A percentile compares a stretch with the other conserved stretches of the same genome.
These are phyloP conservation scores for Gallinago jamesoni DNA, from an alignment of 2,113 vertebrate species.

Conservation along the genomic window DNA sequence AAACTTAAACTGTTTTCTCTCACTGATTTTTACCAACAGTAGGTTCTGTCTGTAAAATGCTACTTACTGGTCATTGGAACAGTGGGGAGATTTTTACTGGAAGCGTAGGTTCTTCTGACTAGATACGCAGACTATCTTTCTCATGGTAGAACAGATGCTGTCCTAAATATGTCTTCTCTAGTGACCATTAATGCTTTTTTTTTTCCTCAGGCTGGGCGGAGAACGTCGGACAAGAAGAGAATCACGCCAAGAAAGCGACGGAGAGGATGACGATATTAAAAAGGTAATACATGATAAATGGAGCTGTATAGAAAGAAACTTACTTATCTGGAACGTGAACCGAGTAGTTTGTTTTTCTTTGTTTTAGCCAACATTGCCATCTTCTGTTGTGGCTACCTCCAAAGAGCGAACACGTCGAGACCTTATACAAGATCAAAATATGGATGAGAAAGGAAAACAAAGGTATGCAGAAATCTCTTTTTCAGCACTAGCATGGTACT, in stretches of 20 bases:
- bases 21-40: background rate
- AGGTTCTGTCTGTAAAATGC: background rate
- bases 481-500: fast-evolving
- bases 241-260: conserved; percentile 95
- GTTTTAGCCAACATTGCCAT: conserved; percentile 93
- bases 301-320: background rate
- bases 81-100: background rate
- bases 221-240: conserved; percentile 96
- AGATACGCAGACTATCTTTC: background rate
- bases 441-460: conserved; percentile 98
- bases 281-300: conserved; percentile 76
- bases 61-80: background rate
- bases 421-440: conserved; percentile 99
- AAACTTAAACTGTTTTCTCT: background rate
- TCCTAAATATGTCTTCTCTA: background rate
- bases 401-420: conserved; percentile 98
- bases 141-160: background rate
- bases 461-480: conserved; percentile 74
- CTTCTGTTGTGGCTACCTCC: conserved; percentile 99
- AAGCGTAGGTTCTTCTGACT: background rate
- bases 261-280: conserved; percentile 98
- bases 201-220: conserved; percentile 87
- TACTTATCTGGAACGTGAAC: background rate
- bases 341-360: background rate
- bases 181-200: background rate